Base-by-base conservation (phyloP, 1,140 invertebrate genomes). In the Drosophila varians region DNA sequence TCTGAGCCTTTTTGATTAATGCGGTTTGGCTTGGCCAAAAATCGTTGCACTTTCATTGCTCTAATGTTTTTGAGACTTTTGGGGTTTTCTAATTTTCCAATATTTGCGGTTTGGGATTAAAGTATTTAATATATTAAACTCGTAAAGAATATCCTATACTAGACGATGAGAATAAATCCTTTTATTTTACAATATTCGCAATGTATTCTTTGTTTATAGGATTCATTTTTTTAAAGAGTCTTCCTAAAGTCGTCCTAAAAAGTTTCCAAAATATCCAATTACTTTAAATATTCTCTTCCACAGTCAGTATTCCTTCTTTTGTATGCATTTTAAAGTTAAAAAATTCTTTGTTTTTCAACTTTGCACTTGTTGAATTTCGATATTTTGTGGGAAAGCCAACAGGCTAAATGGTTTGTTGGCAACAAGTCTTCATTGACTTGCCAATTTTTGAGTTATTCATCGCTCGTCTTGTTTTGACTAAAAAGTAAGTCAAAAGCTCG, bases 1-100 rank as follows among this genome's bases (percentile, higher is more conserved):
- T 43, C 25, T 31, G 21, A 86, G 51, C 49, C 52, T 60, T 65
- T 31, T 66, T 86, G 82, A 86, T 87, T 87, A 80, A 86, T 86
- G 76, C 80, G 73, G 57, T 74, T 8, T 69, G 65, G 43, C 80
- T 62, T 68, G 53, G 36, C 6, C n/a, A 23, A 80, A 76, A 80
- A 23, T 86, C 8, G 71, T 65, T 49, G 76, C 79, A 61, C 31
- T 61, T 42, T 28, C 26, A 11, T 42, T 65, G 26, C 34, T 12
- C 42, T 9, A 23, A 21, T 12, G 0, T 14, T 26, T 31, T 19
- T 8, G 23, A 25, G 19, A 31, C 49, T 3, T 14, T 38, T 38
- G 9, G 7, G 0, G 12, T 14, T 12, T n/a, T n/a, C n/a, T n/a
- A n/a, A n/a, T n/a, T n/a, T n/a, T n/a, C n/a, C n/a, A n/a, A n/a